Conservation (phyloP, 2,797 vertebrate genomes). For the Cirrhinus mrigala region DNA sequence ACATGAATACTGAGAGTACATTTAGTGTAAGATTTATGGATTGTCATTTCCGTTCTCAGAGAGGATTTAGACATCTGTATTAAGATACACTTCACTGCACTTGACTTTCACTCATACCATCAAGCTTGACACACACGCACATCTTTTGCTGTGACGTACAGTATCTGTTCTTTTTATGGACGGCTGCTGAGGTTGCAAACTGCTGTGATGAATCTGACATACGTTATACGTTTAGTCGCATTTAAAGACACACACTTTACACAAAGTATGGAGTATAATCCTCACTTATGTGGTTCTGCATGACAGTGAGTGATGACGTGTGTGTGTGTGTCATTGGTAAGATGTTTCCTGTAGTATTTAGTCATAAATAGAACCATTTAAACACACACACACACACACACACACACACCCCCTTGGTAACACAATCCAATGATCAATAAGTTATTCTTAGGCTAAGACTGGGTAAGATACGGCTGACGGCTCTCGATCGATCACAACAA, state of each 20-base stretch:
- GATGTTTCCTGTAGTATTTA: conserved; percentile 27
- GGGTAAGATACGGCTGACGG: conserved; percentile 54
- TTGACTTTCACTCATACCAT: conserved; percentile 41
- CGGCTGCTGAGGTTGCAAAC: conserved; percentile 55
- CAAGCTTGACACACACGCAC: not conserved
- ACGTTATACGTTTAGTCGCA: conserved; percentile 22
- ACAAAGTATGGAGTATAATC: not conserved
- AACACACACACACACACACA: conserved; percentile 34
- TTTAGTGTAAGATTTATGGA: conserved; percentile 53
- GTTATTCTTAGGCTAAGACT: conserved; percentile 75
- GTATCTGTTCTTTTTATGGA: conserved; percentile 43
- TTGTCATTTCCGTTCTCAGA: conserved; percentile 43
- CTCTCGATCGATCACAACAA: conserved; percentile 45
- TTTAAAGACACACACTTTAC: conserved; percentile 14
- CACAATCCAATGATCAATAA: conserved; percentile 77
- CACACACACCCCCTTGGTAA: conserved; percentile 65
- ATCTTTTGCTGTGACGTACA: conserved; percentile 18
- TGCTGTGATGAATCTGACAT: conserved; percentile 50
- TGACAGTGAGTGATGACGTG: conserved; percentile 40
- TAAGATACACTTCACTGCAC: conserved; percentile 54
- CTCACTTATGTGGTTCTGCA: conserved; percentile 23
- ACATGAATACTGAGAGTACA: conserved; percentile 43
- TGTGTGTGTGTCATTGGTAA: not conserved
- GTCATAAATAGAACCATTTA: conserved; percentile 25
- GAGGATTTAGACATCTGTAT: conserved; percentile 58